Conservation (phyloP, 2,797 vertebrate species). For the Ctenosaura bakeri region DNA sequence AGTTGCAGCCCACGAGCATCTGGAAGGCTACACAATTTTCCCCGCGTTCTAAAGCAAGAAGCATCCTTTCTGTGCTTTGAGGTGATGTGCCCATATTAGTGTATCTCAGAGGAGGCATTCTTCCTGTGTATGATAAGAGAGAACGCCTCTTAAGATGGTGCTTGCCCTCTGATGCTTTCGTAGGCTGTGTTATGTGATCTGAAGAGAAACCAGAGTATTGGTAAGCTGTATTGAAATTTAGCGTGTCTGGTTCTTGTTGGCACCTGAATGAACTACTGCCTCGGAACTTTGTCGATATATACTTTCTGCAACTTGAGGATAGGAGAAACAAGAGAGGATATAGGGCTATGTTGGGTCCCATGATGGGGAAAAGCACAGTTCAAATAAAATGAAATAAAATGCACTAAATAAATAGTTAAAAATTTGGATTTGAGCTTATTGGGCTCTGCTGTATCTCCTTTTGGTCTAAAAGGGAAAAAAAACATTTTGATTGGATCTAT, state of each 20-base stretch:
- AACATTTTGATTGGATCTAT: neutral
- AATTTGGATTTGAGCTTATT: no score
- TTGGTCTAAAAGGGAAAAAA: neutral
- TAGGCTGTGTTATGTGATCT: no score
- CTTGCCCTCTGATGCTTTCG: neutral
- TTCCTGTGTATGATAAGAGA: neutral
- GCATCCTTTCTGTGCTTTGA: neutral
- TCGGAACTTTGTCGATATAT: neutral
- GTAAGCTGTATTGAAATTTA: neutral
- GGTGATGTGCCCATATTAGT: neutral
- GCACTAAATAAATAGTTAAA: neutral
- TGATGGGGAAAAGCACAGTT: neutral
- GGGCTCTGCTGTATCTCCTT: no score
- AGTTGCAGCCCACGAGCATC: no score
- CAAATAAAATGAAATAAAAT: neutral
- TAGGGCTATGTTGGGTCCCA: no score
- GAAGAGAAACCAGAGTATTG: no score
- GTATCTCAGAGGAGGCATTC: neutral
- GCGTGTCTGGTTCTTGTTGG: neutral
- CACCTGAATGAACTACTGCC: neutral
- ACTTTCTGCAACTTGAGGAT: neutral
- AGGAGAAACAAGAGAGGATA: no score
- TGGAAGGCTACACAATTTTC: no score
- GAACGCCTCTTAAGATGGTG: neutral
- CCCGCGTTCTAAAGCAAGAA: neutral